Conservation (phyloP, 2,888 invertebrate species). For the Pomacea canaliculata region DNA sequence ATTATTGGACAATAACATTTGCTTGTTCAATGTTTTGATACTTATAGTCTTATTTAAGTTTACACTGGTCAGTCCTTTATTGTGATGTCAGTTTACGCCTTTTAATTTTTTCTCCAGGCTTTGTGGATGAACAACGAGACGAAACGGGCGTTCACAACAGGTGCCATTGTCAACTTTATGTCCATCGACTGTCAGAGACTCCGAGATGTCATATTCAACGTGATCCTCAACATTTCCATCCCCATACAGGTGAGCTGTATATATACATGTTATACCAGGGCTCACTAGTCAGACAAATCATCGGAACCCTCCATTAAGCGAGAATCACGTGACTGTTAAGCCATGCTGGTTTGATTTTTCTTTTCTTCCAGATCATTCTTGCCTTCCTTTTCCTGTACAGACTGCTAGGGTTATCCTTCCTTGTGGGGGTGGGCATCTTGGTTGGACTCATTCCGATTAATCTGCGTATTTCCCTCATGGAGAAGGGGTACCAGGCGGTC, state of each 20-base stretch:
- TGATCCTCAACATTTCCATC: constrained; percentile 41
- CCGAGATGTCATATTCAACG: constrained; percentile 39
- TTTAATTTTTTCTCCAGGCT: constrained; percentile 16
- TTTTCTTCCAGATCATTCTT: constrained; percentile 74
- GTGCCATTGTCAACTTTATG: constrained; percentile 72
- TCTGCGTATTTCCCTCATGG: constrained; percentile 27
- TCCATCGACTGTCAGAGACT: constrained; percentile 71
- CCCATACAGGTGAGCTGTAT: constrained; percentile 72
- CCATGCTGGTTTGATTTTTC: background rate
- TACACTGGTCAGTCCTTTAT: too few species aligned
- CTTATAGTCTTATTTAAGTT: too few species aligned
- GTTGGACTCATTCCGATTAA: constrained; percentile 79
- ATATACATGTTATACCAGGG: too few species aligned
- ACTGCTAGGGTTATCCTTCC: constrained; percentile 78
- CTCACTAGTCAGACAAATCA: too few species aligned
- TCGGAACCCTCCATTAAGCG: too few species aligned
- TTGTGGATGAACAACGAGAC: constrained; percentile 71
- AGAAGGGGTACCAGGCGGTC: constrained; percentile 60
- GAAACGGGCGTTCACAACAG: constrained; percentile 66
- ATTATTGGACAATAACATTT: too few species aligned
- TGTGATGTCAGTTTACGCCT: too few species aligned
- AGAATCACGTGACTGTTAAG: too few species aligned
- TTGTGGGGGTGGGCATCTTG: constrained; percentile 91
- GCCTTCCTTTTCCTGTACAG: constrained; percentile 76
- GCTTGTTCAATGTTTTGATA: too few species aligned